These are phyloP conservation scores for Drosophila phalerata DNA, from an alignment of 2,888 invertebrate species.

Conservation along the genomic window DNA sequence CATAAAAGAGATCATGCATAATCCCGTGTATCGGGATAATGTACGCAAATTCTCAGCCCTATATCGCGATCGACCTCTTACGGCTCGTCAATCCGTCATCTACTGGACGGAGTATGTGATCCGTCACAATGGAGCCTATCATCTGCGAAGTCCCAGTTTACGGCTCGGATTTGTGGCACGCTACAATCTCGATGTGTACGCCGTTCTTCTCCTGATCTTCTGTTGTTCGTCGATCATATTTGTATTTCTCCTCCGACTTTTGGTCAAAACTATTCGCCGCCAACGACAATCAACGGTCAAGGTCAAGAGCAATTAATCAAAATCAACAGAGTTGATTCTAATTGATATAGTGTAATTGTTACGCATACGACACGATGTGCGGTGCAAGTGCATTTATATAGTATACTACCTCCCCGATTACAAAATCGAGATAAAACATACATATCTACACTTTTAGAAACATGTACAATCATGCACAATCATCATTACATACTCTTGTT, in stretches of 20 bases:
- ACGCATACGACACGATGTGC: slow-evolving; percentile 24
- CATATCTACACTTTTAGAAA: slow-evolving; percentile 6
- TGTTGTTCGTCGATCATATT: neutral
- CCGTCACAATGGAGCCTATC: slow-evolving; percentile 86
- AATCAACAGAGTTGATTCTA: slow-evolving; percentile 7
- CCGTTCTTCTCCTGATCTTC: slow-evolving; percentile 24
- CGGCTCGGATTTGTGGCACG: slow-evolving; percentile 85
- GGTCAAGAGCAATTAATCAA: slow-evolving; percentile 34
- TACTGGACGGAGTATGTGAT: slow-evolving; percentile 88
- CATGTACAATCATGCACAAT: neutral
- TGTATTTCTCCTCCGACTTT: slow-evolving; percentile 10
- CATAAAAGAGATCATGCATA: slow-evolving; percentile 67
- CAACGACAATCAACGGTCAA: slow-evolving; percentile 17
- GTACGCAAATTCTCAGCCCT: slow-evolving; percentile 85
- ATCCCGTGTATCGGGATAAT: slow-evolving; percentile 55
- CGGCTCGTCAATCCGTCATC: slow-evolving; percentile 86
- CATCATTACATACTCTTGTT: slow-evolving; percentile 1
- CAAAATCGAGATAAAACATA: slow-evolving; percentile 1
- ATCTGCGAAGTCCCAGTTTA: slow-evolving; percentile 86
- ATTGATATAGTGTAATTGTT: slow-evolving; percentile 14
- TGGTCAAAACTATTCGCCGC: neutral
- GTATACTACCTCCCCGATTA: neutral
- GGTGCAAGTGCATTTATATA: slow-evolving; percentile 9
- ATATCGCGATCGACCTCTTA: slow-evolving; percentile 87
- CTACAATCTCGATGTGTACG: slow-evolving; percentile 86